Evolutionary conservation across 2,888 invertebrate species (phyloP), one percentile per base, ranked within the genome.

Genomic region (Gandaritis pyraliata): DNA sequence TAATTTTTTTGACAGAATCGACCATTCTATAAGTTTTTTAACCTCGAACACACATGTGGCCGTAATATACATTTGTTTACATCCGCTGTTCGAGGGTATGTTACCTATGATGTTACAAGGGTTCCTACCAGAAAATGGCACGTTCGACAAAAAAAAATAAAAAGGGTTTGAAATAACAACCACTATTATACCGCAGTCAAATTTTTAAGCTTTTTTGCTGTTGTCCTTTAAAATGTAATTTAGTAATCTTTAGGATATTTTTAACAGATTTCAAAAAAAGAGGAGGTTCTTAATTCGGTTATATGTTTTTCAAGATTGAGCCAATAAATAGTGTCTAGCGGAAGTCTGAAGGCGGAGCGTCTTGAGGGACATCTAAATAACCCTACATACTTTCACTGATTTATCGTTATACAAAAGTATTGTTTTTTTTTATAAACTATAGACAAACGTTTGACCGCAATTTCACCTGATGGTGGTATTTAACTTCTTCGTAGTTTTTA

Each of bases 21-120:
- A 71, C 76, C 64, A 71, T 73, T 76, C 70, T 66, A 49, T 58
- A 53, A 79, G 78, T 79, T 85, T 86, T 85, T 85, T 83, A 85
- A 83, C 79, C 79, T 78, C 77, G 75, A 72, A 70, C 74, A 73
- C 86, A 87, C 88, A 87, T 86, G 86, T 87, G 87, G 79, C 71
- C 68, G 77, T 83, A 80, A 83, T 83, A 83, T 83, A 83, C 75
- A 81, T 81, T 83, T 87, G 87, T 88, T 88, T 87, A 88, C 86
- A 86, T 86, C 86, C 88, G 88, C 77, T 80, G 78, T 74, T 76
- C 80, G 76, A 83, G 87, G 86, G 86, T 85, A 74, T 71, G 71
- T 80, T 78, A 82, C 78, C 81, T 80, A 74, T 74, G 66, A 69
- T 66, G 69, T 69, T 64, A 62, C 55, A 64, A 62, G 65, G 60